Evolutionary conservation across 2,113 vertebrate species (phyloP).

Genomic region (Tupaia tana): DNA sequence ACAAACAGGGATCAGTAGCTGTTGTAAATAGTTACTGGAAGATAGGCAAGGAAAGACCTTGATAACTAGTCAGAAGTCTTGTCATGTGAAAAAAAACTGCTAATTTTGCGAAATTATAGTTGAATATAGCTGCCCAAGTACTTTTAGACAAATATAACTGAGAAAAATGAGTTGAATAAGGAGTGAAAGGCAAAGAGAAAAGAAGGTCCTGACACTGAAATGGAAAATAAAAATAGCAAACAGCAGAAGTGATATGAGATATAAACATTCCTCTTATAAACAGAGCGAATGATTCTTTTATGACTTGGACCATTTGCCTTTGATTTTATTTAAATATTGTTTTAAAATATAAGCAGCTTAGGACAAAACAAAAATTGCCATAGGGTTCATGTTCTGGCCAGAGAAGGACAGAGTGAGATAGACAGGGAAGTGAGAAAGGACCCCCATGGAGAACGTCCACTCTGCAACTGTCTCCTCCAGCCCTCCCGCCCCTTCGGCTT

Average conservation of each 20-base stretch:
- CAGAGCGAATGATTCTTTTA: background rate
- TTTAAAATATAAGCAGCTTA: conserved; percentile 13
- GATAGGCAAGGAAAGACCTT: background rate
- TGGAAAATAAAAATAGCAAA: background rate
- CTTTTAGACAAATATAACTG: background rate
- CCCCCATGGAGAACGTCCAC: too few relatives aligned
- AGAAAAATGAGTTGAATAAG: background rate
- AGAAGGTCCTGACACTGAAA: background rate
- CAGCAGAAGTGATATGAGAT: background rate
- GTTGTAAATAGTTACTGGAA: background rate
- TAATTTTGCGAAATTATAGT: background rate
- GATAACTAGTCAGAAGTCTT: background rate
- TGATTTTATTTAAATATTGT: background rate
- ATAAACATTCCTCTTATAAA: background rate
- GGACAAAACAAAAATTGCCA: background rate
- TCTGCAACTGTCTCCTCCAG: too few relatives aligned
- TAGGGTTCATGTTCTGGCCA: too few relatives aligned
- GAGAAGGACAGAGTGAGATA: too few relatives aligned
- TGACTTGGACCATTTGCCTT: background rate
- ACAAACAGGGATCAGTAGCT: background rate
- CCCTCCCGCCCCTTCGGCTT: too few relatives aligned
- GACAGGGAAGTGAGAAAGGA: too few relatives aligned
- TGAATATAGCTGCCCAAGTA: background rate
- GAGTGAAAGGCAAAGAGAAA: background rate
- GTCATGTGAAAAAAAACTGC: background rate